Base-by-base conservation (phyloP, 2,888 invertebrate species). In the Sarcophaga variegata region DNA sequence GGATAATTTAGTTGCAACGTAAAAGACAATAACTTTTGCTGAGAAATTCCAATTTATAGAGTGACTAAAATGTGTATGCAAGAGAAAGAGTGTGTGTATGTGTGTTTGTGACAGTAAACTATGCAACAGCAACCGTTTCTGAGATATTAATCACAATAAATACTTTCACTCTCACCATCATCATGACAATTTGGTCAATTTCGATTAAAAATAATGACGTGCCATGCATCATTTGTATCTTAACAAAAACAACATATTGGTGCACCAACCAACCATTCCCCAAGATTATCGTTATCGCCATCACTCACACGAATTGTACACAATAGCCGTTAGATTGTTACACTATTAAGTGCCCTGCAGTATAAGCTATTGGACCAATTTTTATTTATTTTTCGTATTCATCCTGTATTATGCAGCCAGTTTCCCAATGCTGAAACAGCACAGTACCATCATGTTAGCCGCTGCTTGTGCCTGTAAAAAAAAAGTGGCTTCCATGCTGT, bases 171-270 rank as follows among this genome's bases (percentile, higher is more conserved):
- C 83, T 86, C 20, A 78, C 25, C 37, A 37, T 75, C 81, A 71
- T 83, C 78, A 83, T 83, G 81, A 87, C 83, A 87, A 81, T 83
- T 87, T 87, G 86, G 83, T 81, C 83, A 87, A 83, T 87, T 83
- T 83, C 83, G 83, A 81, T 81, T 87, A 83, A 81, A 87, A 78
- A 37, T 81, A 83, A 83, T 75, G 86, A 78, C 70, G 78, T 72
- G 86, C 78, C 78, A 83, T 87, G 66, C 78, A 87, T 87, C 83
- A 87, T 83, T 78, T 81, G 83, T 78, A 83, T n/a, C 69, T 60
- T 71, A 49, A 62, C 59, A 37, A 37, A 37, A 64, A 69, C 69
- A 74, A 83, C 27, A 69, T 59, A 75, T 83, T 72, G 80, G 47
- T 74, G 75, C 74, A 86, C 49, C 49, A 54, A 6, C 62, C 63